A percentile compares a stretch with the other conserved stretches of the same genome.
phyloP scores from a whole-genome alignment of 2,113 vertebrate species.

The Rattus rattus region DNA sequence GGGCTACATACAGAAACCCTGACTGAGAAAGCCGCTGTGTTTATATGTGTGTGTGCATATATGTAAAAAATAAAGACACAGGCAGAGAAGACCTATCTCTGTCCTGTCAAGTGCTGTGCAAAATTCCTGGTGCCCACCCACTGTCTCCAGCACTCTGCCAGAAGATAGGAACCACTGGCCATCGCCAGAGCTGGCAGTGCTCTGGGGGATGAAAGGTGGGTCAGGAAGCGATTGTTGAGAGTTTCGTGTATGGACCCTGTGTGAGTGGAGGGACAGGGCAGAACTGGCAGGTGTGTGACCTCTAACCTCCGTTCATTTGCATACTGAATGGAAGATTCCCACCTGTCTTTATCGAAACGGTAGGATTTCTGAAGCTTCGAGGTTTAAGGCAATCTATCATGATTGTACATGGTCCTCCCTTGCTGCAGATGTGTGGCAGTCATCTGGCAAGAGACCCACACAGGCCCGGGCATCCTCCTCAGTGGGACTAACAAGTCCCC shows the following conservation, averaged over 20 bases:
- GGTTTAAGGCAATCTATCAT: not conserved
- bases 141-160: not conserved
- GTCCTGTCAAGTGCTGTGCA: not conserved
- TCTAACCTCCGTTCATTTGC: not conserved
- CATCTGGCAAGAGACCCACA: not conserved
- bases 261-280: too few species aligned
- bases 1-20: too few species aligned
- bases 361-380: not conserved
- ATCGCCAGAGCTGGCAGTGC: not conserved
- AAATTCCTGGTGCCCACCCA: not conserved
- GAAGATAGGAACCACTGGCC: not conserved
- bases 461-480: not conserved
- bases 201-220: not conserved
- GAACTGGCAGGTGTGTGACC: not conserved
- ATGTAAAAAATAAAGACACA: not conserved
- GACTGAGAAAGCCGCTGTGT: too few species aligned
- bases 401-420: fast-evolving
- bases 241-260: not conserved
- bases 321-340: not conserved
- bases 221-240: not conserved
- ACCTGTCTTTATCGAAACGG: not conserved
- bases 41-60: too few species aligned
- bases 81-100: not conserved
- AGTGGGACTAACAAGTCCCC: not conserved
- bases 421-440: not conserved